Evolutionary conservation across 2,888 invertebrate genomes (phyloP), one percentile per base, ranked within the genome.

Genomic region (Vannuccia rotundouncinata): DNA sequence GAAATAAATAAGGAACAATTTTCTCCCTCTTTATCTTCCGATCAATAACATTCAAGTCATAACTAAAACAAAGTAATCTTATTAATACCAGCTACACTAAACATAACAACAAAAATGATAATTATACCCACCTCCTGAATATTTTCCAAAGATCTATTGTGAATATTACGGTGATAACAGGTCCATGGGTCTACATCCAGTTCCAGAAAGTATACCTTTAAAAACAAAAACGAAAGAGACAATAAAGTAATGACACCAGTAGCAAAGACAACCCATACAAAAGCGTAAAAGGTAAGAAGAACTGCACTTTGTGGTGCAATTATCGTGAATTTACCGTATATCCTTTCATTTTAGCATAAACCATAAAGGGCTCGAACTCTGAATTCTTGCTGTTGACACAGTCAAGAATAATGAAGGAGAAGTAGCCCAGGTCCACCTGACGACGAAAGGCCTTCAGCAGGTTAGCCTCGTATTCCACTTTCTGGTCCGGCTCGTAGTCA

Each of bases 351-450:
- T 93, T 93, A 0, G 94, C 93, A 87, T 91, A 92, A 85, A 92
- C 93, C 91, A 93, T 93, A 90, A 95, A 92, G 85, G 95, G 94
- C 81, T 93, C 93, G 86, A 94, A 94, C 84, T 92, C 91, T 82
- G 82, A 83, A 10, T 84, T 91, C 85, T 92, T 92, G 82, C 93
- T 92, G 88, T 96, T 95, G 59, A 94, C 91, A 85, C 94, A 93
- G 88, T 98, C 97, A 73, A 94, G 92, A 86, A 98, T 94, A 83
- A 97, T 92, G 87, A 97, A 95, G 81, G 93, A 92, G 88, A 95
- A 96, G 86, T 93, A 94, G 81, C 94, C 93, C 88, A 95, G 94
- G 5, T 92, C 92, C 0, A 96, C 90, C 29, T 93, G 94, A 89
- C 95, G 94, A 86, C 93, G 95, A 87, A 95, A 95, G 13, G 94